phyloP scores from a whole-genome alignment of 2,797 vertebrate genomes.

The Microcaecilia unicolor region DNA sequence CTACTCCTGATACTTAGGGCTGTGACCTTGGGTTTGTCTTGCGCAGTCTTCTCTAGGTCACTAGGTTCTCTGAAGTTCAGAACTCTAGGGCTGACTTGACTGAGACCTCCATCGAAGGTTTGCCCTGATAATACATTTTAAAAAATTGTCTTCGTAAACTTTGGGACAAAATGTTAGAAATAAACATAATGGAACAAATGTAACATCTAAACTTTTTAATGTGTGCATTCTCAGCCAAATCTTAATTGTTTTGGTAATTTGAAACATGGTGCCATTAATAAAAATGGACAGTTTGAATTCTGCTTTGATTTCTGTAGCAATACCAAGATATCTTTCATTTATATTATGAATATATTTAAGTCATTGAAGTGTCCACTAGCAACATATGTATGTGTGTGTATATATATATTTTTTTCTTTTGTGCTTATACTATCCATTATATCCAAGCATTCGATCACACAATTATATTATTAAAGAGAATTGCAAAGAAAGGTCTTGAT shows the following conservation, averaged over 20 bases:
- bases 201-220: slow-evolving; percentile 18
- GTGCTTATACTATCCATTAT: not conserved
- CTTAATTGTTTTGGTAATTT: slow-evolving; percentile 20
- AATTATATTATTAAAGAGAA: too few species aligned
- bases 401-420: not conserved
- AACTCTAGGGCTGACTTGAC: too few species aligned
- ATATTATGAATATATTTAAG: too few species aligned
- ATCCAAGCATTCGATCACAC: not conserved
- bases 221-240: slow-evolving; percentile 19
- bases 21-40: too few species aligned
- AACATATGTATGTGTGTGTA: not conserved
- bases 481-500: slow-evolving; percentile 40
- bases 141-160: slow-evolving; percentile 13
- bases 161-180: slow-evolving; percentile 5
- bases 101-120: too few species aligned
- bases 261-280: slow-evolving; percentile 24
- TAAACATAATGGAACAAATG: slow-evolving; percentile 8
- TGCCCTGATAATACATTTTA: too few species aligned
- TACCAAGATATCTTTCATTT: slow-evolving; percentile 27
- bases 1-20: too few species aligned
- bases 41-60: too few species aligned
- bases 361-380: not conserved
- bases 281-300: slow-evolving; percentile 15
- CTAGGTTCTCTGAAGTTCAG: too few species aligned
- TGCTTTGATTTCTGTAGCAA: slow-evolving; percentile 24